Base-by-base conservation (phyloP, 2,888 invertebrate species). In the Diarsia dahlii region DNA sequence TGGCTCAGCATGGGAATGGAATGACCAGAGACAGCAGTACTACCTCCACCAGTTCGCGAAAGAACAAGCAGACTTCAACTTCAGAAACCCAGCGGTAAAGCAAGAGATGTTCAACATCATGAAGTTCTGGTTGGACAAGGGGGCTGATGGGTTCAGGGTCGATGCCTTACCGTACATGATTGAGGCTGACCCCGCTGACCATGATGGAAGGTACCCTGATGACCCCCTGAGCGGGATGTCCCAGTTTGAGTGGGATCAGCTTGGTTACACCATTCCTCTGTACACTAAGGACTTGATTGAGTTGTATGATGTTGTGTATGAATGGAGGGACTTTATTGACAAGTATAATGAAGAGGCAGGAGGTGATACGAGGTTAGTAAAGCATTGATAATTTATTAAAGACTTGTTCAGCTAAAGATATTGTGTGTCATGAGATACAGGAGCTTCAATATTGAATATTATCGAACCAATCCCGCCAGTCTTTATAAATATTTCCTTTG, bases 91-190 rank as follows among this genome's bases (percentile, higher is more conserved):
- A 0, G 91, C 90, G 0, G 97, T 97, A 0, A 92, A 95, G 28
- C 90, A 96, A 2, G 97, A 97, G 87, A 96, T 97, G 94, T 90
- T 96, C 91, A 96, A 97, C 8, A 97, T 98, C 20, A 92, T 98
- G 87, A 92, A 92, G 79, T 98, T 98, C 91, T 99, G 98, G 98
- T 91, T 98, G 48, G 96, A 97, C 54, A 97, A 97, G 76, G 98
- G 98, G 0, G 97, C 98, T 0, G 98, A 98, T 85, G 98, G 98
- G 0, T 98, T 98, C 91, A 97, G 98, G 68, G 94, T 98, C 0
- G 98, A 98, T 87, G 97, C 97, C 0, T 95, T 97, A 1, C 97
- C 97, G 0, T 97, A 97, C 87, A 89, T 97, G 23, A 96, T 96
- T 1, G 97, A 97, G 87, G 95, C 97, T 0, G 90, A 93, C 64